phyloP scores from a whole-genome alignment of 2,113 vertebrate genomes.

The Vidua chalybeata region DNA sequence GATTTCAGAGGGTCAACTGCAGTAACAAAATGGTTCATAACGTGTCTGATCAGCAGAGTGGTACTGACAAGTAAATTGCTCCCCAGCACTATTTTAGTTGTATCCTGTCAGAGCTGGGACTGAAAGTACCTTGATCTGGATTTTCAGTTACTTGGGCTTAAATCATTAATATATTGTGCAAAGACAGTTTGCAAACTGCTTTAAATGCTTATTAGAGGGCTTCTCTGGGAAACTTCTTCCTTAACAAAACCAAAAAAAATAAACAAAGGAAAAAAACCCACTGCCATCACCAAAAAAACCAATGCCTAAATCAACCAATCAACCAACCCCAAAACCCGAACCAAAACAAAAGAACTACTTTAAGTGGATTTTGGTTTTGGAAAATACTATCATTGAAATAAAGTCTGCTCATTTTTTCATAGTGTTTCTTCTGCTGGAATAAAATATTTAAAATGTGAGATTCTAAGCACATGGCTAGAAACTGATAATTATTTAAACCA shows the following conservation, averaged over 20 bases:
- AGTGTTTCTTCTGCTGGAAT: not conserved
- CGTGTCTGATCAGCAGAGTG: not conserved
- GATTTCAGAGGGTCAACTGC: not conserved
- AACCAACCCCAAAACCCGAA: not conserved
- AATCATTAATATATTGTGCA: not conserved
- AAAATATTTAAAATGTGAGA: not conserved
- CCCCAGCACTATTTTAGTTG: not conserved
- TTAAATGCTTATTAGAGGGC: not conserved
- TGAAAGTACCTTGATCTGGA: not conserved
- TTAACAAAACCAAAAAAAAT: not conserved
- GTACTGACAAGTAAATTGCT: not conserved
- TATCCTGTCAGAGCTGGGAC: not conserved
- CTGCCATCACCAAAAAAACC: not conserved
- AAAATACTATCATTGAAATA: not conserved
- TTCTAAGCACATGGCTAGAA: not conserved
- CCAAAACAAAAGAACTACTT: not conserved
- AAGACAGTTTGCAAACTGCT: not conserved
- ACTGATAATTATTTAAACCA: constrained; percentile 20
- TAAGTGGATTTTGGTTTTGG: not conserved
- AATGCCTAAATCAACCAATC: not conserved
- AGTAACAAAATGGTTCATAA: not conserved
- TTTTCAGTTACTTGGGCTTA: not conserved
- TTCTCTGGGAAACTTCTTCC: not conserved
- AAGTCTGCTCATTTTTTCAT: not conserved
- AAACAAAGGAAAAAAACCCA: not conserved